Evolutionary conservation across 2,888 invertebrate genomes (phyloP).

Genomic region (Sceliomorpha sp.): DNA sequence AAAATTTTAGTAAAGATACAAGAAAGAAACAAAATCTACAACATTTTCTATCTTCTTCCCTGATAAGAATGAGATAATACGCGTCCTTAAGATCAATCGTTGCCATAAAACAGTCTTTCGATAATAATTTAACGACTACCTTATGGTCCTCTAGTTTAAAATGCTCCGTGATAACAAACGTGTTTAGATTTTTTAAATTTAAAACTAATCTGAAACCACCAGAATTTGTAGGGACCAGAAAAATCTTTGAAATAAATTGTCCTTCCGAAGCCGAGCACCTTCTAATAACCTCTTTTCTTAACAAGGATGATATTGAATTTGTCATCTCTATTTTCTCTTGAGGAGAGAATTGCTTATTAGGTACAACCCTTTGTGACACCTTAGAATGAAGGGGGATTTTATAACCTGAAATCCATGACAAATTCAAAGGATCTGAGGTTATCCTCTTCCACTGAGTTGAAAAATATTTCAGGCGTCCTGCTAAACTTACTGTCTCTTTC

Average conservation of each 20-base stretch:
- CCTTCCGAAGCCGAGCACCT: constrained; percentile 1
- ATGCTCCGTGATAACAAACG: constrained; percentile 29
- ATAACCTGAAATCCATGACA: constrained; percentile 27
- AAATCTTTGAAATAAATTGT: constrained; percentile 41
- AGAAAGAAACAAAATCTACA: constrained; percentile 50
- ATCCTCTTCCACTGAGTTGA: constrained; percentile 1
- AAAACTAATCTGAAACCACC: constrained; percentile 32
- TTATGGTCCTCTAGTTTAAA: constrained; percentile 49
- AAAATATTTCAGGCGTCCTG: constrained; percentile 13
- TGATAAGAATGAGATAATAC: constrained; percentile 32
- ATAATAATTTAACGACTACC: constrained; percentile 24
- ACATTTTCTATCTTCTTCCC: constrained; percentile 35
- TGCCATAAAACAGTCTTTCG: constrained; percentile 23
- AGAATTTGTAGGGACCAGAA: constrained; percentile 29
- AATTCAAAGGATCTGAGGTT: constrained; percentile 14
- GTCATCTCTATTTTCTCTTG: constrained; percentile 2
- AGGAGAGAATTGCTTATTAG: constrained; percentile 10
- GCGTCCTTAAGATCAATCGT: constrained; percentile 38
- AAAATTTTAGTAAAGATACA: constrained; percentile 53
- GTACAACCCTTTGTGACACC: constrained; percentile 7
- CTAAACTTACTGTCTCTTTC: constrained; percentile 18
- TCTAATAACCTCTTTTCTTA: constrained; percentile 28
- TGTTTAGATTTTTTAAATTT: constrained; percentile 42
- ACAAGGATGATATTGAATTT: constrained; percentile 9
- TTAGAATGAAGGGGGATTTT: constrained; percentile 12